Evolutionary conservation across 2,113 vertebrate species (phyloP), one percentile per base, ranked within the genome.

Genomic region (Calonectris borealis): DNA sequence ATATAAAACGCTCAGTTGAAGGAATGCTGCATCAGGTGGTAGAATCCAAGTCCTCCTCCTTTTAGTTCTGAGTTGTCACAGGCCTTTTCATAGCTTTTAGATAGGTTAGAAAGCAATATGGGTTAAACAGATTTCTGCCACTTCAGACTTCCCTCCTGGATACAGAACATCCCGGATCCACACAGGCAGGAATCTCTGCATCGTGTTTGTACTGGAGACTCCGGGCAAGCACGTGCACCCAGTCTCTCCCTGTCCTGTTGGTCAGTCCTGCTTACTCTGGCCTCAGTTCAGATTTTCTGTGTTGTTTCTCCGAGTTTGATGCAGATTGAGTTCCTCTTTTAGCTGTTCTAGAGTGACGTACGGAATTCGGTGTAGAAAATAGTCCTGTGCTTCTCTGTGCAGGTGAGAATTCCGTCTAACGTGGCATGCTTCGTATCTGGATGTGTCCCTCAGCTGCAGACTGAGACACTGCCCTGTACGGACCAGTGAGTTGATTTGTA

Each of bases 361-460:
- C 4, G 3, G 25, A 72, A 40, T 64, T 68, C 66, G 22, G 32
- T 21, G 27, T 31, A 31, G 57, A 51, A 46, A 80, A 40, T 3
- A 52, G 16, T 7, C 21, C 24, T 61, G 55, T 61, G 54, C 55
- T 66, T 7, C 75, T 57, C 42, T 55, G 44, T 42, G n/a, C 57
- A 60, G 52, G 57, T 3, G 2, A n/a, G 71, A 25, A 48, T 51
- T 40, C 36, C 4, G 3, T 13, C 44, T 24, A 8, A 44, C 0
- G 3, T 13, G 66, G 8, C 24, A 34, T 32, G 3, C 29, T 34
- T 60, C 3, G 2, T 19, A 6, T 27, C 55, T 18, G 42, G 65
- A n/a, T 42, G 36, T 57, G 55, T 70, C 52, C 61, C 42, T 54
- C 21, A 9, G 44, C 58, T 0, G 1, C 27, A 2, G 48, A 6